Evolutionary conservation across 2,797 vertebrate genomes (phyloP), one percentile per base, ranked within the genome.

Genomic region (Helicolenus hilgendorfi): DNA sequence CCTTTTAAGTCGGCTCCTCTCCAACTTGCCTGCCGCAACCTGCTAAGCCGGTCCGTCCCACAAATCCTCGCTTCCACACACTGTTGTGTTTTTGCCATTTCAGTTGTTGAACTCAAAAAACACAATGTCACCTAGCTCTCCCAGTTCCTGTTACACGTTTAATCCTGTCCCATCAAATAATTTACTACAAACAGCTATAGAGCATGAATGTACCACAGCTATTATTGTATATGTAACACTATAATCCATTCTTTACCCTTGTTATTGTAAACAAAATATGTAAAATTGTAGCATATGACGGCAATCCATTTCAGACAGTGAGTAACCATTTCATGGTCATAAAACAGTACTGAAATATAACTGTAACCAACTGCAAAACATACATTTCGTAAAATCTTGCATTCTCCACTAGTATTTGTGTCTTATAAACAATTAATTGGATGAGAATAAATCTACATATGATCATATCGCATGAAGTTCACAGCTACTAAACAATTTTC

Each of bases 1-100:
- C 20, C 87, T 92, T 90, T 89, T 87, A 94, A 93, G 93, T 89
- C 65, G 69, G 84, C 90, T 90, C 24, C 24, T 74, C 79, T 94
- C 89, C 93, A 94, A 77, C 88, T 86, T 45, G 79, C 64, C 75
- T 85, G 53, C 70, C 8, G 55, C 92, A 94, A 95, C 95, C 94
- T 91, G 89, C 88, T 95, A 94, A 96, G 88, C 91, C 2, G 36
- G 84, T 90, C 85, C 72, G 55, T 84, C 91, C 79, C 65, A 27
- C 62, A 93, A 96, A 95, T 90, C 84, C 88, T 27, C n/a, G 20
- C 75, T 67, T 80, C 77, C 35, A 91, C 79, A 81, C 81, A 77
- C 3, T 45, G 70, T 77, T 15, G 49, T 76, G 65, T 87, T 86
- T 75, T 2, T 53, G 31, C n/a, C 38, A 14, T 63, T 90, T 88